These are phyloP conservation scores for Cryptoblepharus egeriae DNA, from an alignment of 2,797 vertebrate genomes.

Conservation along the genomic window DNA sequence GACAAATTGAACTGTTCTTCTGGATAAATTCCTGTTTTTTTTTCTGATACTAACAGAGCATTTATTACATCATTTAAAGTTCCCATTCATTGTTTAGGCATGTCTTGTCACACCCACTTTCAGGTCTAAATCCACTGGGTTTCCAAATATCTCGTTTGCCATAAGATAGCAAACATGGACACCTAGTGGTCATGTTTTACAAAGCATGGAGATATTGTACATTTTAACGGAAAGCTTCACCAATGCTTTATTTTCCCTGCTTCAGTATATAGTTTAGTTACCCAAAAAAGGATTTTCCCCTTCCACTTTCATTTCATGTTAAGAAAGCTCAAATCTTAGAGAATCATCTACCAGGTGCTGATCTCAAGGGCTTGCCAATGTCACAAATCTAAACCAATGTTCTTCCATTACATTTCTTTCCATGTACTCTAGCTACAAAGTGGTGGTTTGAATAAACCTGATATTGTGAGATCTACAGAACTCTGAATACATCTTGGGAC, in stretches of 20 bases:
- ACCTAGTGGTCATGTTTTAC: conserved; percentile 54
- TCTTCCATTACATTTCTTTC: background rate
- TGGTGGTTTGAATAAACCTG: background rate
- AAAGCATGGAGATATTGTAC: conserved; percentile 19
- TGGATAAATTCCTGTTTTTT: background rate
- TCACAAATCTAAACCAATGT: background rate
- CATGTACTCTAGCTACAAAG: background rate
- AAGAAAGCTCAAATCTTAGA: background rate
- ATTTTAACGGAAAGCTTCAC: background rate
- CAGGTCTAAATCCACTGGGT: conserved; percentile 3
- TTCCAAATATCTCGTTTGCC: background rate
- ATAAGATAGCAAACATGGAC: conserved; percentile 63
- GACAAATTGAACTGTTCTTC: background rate
- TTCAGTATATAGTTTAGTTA: too few relatives aligned
- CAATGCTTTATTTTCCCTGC: background rate
- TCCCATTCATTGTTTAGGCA: background rate
- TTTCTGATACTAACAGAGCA: background rate
- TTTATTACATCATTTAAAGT: too few relatives aligned
- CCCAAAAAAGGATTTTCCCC: too few relatives aligned
- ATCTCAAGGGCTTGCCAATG: background rate
- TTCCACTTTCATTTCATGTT: background rate
- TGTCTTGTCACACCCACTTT: rapidly evolving
- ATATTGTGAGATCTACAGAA: background rate
- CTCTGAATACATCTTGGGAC: background rate
- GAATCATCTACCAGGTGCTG: background rate